phyloP scores from a whole-genome alignment of 92 coral and sea anemone species.

The Actinernus sp. region DNA sequence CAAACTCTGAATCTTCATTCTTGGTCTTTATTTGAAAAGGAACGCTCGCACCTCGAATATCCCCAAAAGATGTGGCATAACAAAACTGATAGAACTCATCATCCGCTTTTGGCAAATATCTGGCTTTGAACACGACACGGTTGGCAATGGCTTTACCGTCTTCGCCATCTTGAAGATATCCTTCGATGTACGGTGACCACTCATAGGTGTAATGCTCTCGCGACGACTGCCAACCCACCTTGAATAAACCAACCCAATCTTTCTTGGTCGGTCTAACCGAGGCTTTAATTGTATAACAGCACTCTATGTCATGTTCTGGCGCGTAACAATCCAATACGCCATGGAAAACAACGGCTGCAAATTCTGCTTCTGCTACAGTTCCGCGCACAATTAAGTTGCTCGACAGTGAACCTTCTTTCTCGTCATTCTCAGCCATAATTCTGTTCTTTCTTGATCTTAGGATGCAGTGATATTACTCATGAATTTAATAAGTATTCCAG shows the following conservation, averaged over 20 bases:
- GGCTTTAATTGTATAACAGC: conserved; percentile 88
- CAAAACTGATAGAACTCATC: conserved; percentile 98
- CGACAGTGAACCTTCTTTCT: too few species aligned
- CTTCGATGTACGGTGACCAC: conserved; percentile 80
- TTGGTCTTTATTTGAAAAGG: conserved; percentile 96
- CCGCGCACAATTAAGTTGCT: too few species aligned
- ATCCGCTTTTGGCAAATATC: conserved; percentile 83
- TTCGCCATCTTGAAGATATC: conserved; percentile 32
- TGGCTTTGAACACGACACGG: conserved; percentile 79
- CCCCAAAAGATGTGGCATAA: conserved; percentile 83
- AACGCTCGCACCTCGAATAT: conserved; percentile 96
- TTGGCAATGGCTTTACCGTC: conserved; percentile 62
- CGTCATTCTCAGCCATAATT: too few species aligned
- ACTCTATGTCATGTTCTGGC: conserved; percentile 88
- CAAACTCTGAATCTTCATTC: conserved; percentile 65
- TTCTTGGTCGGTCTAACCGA: conserved; percentile 82
- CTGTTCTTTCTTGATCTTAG: too few species aligned
- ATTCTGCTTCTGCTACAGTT: conserved; percentile 76
- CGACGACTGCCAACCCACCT: conserved; percentile 97
- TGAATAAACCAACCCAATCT: conserved; percentile 98
- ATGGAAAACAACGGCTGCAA: conserved; percentile 95
- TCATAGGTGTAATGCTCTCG: conserved; percentile 90
- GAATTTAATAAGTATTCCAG: too few species aligned
- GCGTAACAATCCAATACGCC: conserved; percentile 81
- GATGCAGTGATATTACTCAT: too few species aligned